A percentile compares a stretch with the other conserved stretches of the same genome.
Evolutionary conservation across 2,888 invertebrate species (phyloP).

Genomic region (Andrena hattorfiana): DNA sequence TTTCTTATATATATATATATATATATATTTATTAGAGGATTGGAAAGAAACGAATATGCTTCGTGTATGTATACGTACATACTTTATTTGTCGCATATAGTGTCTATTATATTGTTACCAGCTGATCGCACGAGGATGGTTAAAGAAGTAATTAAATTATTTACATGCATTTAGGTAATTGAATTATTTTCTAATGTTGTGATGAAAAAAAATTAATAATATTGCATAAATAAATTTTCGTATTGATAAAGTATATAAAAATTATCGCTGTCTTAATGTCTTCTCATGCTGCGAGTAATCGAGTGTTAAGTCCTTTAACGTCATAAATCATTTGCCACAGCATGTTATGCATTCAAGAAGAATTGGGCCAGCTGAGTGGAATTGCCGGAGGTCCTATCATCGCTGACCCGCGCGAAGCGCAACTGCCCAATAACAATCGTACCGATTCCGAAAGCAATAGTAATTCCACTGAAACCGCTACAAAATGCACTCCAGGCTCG

Average conservation of each 20-base stretch:
- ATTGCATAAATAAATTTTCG: background rate
- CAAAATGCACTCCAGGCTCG: conserved; percentile 78
- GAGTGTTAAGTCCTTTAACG: background rate
- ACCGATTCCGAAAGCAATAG: conserved; percentile 79
- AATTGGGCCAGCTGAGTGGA: conserved; percentile 86
- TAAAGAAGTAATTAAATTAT: background rate
- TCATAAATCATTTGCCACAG: conserved; percentile 82
- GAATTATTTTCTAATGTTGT: background rate
- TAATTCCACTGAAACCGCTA: conserved; percentile 79
- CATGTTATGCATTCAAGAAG: conserved; percentile 89
- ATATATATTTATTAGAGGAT: background rate
- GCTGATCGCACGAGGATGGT: background rate
- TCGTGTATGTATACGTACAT: background rate
- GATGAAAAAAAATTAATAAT: background rate
- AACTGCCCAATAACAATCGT: conserved; percentile 76
- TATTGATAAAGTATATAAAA: background rate
- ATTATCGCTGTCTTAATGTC: background rate
- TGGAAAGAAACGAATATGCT: background rate
- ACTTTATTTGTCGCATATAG: background rate
- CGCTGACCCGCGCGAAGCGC: conserved; percentile 74
- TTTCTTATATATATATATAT: too few species aligned
- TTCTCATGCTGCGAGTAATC: background rate
- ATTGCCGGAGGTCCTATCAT: conserved; percentile 78
- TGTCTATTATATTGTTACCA: background rate
- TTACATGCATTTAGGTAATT: background rate